These are phyloP conservation scores for Nemapogon koenigi DNA, from an alignment of 2,888 invertebrate genomes.

Conservation along the genomic window DNA sequence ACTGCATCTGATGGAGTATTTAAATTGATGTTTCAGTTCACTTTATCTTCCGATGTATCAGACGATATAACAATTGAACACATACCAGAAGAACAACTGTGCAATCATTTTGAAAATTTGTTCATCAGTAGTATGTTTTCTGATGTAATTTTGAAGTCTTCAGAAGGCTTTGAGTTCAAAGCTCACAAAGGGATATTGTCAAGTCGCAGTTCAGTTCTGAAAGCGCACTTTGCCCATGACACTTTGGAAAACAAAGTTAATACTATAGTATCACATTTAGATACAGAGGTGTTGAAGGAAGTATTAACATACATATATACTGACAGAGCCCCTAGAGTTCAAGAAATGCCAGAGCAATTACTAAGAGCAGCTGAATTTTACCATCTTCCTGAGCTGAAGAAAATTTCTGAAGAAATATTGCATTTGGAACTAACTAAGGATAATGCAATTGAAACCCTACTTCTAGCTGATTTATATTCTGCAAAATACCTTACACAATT, in stretches of 20 bases:
- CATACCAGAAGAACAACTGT: constrained; percentile 42
- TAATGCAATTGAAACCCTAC: constrained; percentile 49
- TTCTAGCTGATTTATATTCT: constrained; percentile 48
- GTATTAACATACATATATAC: constrained; percentile 49
- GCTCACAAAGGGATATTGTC: constrained; percentile 52
- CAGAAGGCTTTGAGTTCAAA: constrained; percentile 40
- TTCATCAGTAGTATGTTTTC: constrained; percentile 43
- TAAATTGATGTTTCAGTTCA: no score
- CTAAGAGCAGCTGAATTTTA: constrained; percentile 53
- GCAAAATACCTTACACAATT: constrained; percentile 38
- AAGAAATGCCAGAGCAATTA: constrained; percentile 49
- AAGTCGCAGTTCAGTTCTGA: constrained; percentile 45
- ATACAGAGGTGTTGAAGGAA: constrained; percentile 43
- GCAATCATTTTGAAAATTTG: constrained; percentile 45
- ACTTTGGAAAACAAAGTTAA: constrained; percentile 47
- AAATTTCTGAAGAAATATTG: constrained; percentile 47
- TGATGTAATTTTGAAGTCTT: constrained; percentile 48
- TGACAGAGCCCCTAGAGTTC: constrained; percentile 47
- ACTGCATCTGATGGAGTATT: no score
- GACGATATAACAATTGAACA: no score
- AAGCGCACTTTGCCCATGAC: constrained; percentile 53
- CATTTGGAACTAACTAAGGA: constrained; percentile 50
- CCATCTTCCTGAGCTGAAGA: constrained; percentile 43
- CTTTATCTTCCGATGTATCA: no score
- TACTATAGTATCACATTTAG: constrained; percentile 40